Percentiles rank a stretch among this genome's conserved stretches.
Evolutionary conservation across 2,113 vertebrate species (phyloP).

Genomic region (Carassius carassius): DNA sequence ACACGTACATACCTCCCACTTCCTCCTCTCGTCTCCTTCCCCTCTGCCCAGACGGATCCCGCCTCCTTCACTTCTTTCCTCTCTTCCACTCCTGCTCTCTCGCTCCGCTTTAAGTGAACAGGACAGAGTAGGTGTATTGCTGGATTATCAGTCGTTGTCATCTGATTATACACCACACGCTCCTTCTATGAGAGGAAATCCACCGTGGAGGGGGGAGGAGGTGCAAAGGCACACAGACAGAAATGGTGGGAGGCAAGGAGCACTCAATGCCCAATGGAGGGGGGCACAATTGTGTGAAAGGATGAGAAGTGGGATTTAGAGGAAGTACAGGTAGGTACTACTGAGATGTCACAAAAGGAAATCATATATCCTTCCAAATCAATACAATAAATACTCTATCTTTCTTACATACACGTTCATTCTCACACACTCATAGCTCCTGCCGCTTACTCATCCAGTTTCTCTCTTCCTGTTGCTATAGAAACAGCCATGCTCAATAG

Average conservation of each 20-base stretch:
- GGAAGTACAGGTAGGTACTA: constrained; percentile 6
- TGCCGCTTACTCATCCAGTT: constrained; percentile 43
- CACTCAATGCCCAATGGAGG: not conserved
- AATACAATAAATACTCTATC: not conserved
- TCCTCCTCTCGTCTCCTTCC: constrained; percentile 36
- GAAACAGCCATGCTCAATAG: constrained; percentile 51
- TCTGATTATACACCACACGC: constrained; percentile 53
- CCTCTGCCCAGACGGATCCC: constrained; percentile 31
- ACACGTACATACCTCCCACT: constrained; percentile 52
- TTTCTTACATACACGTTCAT: constrained; percentile 19
- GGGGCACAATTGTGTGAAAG: not conserved
- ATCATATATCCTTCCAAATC: not conserved
- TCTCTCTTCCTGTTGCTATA: constrained; percentile 56
- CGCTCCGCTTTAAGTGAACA: constrained; percentile 19
- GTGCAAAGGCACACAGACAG: constrained; percentile 23
- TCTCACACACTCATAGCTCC: constrained; percentile 18
- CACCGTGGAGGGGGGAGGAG: constrained; percentile 38
- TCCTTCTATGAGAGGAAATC: constrained; percentile 49
- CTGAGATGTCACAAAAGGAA: constrained; percentile 30
- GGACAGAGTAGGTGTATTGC: constrained; percentile 30
- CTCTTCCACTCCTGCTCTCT: constrained; percentile 47
- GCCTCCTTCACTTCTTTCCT: constrained; percentile 47
- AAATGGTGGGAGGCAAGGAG: constrained; percentile 25
- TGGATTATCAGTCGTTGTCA: constrained; percentile 51
- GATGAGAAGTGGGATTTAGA: not conserved